These are phyloP conservation scores for Enteromius treurensis DNA, from an alignment of 2,797 vertebrate species.

Conservation along the genomic window DNA sequence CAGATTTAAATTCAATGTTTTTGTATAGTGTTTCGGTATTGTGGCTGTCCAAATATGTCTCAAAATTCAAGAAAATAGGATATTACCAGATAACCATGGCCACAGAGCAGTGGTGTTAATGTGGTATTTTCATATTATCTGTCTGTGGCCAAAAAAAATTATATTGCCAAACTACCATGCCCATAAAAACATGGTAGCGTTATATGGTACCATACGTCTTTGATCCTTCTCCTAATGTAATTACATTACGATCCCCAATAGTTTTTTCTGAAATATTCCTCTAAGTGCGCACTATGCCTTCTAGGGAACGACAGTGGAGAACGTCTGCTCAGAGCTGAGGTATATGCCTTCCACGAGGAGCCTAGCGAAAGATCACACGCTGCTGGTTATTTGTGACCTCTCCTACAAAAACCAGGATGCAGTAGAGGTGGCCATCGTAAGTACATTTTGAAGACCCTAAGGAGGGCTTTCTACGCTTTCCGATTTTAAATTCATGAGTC, in stretches of 20 bases:
- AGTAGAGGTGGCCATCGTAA: conserved; percentile 93
- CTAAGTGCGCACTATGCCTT: conserved; percentile 1
- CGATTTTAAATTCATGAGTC: conserved; percentile 31
- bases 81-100: background rate
- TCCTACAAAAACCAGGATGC: conserved; percentile 83
- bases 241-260: background rate
- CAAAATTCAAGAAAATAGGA: background rate
- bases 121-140: background rate
- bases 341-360: conserved; percentile 85
- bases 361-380: conserved; percentile 83
- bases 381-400: conserved; percentile 89
- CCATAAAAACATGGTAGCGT: background rate
- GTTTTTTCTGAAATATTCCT: background rate
- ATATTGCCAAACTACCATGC: background rate
- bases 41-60: background rate
- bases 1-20: background rate
- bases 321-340: conserved; percentile 91
- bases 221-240: background rate
- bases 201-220: background rate
- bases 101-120: background rate
- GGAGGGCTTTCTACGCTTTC: background rate
- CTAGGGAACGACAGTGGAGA: conserved; percentile 94
- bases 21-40: background rate
- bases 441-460: conserved; percentile 63
- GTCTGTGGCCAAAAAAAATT: background rate